Evolutionary conservation across 2,797 vertebrate genomes (phyloP), one percentile per base, ranked within the genome.

Genomic region (Acrossocheilus fasciatus): DNA sequence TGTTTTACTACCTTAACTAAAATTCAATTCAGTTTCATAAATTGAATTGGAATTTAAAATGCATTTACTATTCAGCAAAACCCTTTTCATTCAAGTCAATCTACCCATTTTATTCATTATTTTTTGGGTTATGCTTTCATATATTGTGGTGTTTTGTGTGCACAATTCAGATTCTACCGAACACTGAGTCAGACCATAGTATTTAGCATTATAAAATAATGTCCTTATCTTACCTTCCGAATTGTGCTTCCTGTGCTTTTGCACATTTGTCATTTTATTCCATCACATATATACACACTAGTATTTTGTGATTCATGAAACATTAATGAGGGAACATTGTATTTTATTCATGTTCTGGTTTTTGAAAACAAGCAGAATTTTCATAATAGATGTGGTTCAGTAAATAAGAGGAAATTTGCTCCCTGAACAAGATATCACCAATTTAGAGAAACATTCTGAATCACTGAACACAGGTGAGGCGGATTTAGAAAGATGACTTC

Each of bases 381-480:
- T 84, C 62, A 88, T 87, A 87, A 85, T 89, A 74, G 50, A 84
- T 78, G 82, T 88, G 83, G 18, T 87, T 87, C 57, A 72, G 43
- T 69, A 81, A 87, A 86, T 83, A 81, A 41, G 36, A 81, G 68
- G 15, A 34, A 70, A 76, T 23, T 66, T 57, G 52, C 26, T 76
- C 9, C 43, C 73, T 68, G 59, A 54, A 36, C 41, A 83, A 30
- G 18, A 34, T 4, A 36, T 78, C 39, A 23, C 47, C 52, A 36
- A 20, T 64, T 76, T 70, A 70, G 30, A 39, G 64, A 43, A 57
- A 39, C 30, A 41, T 50, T 81, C 74, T 78, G 66, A 76, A 47
- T 75, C 68, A 88, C 18, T 57, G 75, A 59, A 43, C 43, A 81
- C 17, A 2, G 43, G 47, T 81, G 15, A 52, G 57, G 52, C 17